Conservation (phyloP, 2,113 vertebrate genomes). For the Oryzias celebensis region DNA sequence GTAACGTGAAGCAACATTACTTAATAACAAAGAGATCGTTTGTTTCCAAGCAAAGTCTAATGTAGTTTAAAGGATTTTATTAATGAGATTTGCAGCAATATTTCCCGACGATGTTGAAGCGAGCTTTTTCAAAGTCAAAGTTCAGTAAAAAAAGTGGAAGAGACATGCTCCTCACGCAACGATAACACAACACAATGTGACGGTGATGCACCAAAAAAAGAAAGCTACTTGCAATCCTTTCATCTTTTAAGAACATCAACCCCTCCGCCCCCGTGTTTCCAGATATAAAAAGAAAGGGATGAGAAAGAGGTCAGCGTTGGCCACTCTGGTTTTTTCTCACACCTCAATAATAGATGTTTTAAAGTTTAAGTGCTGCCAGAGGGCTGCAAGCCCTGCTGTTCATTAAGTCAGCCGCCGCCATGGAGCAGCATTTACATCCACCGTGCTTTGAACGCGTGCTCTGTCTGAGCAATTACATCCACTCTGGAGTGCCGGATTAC, state of each 20-base stretch:
- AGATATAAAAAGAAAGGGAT: conserved; percentile 53
- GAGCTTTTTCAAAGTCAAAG: too few species aligned
- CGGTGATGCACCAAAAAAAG: neutral
- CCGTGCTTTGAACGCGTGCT: conserved; percentile 80
- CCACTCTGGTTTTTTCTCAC: conserved; percentile 81
- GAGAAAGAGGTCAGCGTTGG: conserved; percentile 88
- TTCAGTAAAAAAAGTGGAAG: conserved; percentile 1
- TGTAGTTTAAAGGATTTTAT: too few species aligned
- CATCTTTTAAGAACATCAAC: conserved; percentile 29
- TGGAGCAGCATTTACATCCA: conserved; percentile 91
- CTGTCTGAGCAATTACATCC: conserved; percentile 66
- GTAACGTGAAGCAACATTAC: too few species aligned
- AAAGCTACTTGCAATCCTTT: conserved; percentile 10
- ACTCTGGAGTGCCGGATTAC: conserved; percentile 48
- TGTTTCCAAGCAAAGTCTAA: too few species aligned
- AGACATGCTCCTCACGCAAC: neutral
- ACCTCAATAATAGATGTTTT: conserved; percentile 99
- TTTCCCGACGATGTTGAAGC: too few species aligned
- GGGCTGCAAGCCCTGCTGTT: conserved; percentile 88
- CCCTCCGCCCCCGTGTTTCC: conserved; percentile 18
- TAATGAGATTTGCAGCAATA: too few species aligned
- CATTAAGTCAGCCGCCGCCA: conserved; percentile 92
- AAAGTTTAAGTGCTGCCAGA: conserved; percentile 98
- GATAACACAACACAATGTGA: conserved; percentile 14
- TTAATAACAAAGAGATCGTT: too few species aligned